Base-by-base conservation (phyloP, 2,113 vertebrate species). In the Cacatua alba region DNA sequence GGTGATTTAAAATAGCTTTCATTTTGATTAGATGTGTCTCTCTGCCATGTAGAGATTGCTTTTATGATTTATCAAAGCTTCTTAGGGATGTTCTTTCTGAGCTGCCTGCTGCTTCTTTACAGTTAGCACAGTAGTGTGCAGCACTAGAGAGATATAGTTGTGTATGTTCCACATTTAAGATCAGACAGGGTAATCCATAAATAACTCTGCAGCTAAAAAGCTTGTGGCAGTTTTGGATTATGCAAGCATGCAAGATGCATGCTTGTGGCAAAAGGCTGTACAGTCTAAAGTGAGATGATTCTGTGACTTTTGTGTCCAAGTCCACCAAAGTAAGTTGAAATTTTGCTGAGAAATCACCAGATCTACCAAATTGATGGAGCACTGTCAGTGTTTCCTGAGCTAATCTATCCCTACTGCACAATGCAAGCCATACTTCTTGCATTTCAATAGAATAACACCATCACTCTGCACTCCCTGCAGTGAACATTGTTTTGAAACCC, bases 41-140 rank as follows among this genome's bases (percentile, higher is more conserved):
- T 33, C 74, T 94, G 83, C 26, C 77, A 72, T 48, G 69, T 82
- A 91, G 81, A 88, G 69, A 91, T 84, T 91, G 77, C 52, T 91
- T 95, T 91, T 90, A 85, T 87, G 89, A 80, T 95, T 95, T 95
- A 92, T 75, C 77, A 95, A 92, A 95, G 77, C 81, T 95, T 94
- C 81, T 96, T 94, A 91, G 71, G 52, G 62, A 79, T 95, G 86
- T 46, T 89, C 57, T 82, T 91, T 95, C 89, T 33, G 62, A 95
- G 74, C 74, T 87, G 48, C 62, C 81, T 85, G 48, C 83, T 87
- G 62, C 65, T 91, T 77, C 48, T 76, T 95, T 76, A 44, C 57
- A 64, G 86, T 86, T 82, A 75, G 62, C 64, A 44, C 33, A 76
- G 81, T 39, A 68, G 21, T 60, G 29, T 16, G 44, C 6, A 35